Percentiles rank a stretch among this genome's conserved stretches.
Evolutionary conservation across 2,797 vertebrate species (phyloP).

Genomic region (Dermochelys coriacea): DNA sequence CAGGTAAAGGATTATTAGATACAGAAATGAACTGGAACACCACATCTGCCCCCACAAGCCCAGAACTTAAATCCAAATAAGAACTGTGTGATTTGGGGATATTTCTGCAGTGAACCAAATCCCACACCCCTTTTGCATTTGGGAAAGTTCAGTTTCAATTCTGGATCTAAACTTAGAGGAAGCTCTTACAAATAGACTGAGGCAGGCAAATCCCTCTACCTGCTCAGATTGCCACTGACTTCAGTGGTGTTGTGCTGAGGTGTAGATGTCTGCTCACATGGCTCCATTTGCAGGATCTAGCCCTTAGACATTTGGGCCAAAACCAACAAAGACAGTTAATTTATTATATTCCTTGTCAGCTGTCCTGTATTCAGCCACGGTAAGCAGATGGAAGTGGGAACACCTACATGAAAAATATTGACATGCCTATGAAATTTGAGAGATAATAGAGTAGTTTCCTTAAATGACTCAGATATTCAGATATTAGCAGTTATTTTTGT

Average conservation of each 20-base stretch:
- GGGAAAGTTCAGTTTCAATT: background rate
- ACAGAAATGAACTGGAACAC: background rate
- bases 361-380: background rate
- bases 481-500: background rate
- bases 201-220: background rate
- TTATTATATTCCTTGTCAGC: background rate
- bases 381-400: background rate
- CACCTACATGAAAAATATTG: background rate
- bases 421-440: background rate
- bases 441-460: background rate
- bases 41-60: background rate
- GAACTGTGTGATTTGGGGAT: background rate
- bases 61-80: background rate
- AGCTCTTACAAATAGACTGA: background rate
- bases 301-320: background rate
- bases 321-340: background rate
- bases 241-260: background rate
- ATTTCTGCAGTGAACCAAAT: background rate
- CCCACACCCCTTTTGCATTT: background rate
- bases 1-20: background rate
- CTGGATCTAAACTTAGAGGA: background rate
- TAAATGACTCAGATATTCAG: background rate
- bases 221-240: rapidly evolving
- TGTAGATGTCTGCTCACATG: background rate
- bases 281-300: background rate